Conservation (phyloP, 2,797 vertebrate genomes). For the Cynodonichthys magdalenae region DNA sequence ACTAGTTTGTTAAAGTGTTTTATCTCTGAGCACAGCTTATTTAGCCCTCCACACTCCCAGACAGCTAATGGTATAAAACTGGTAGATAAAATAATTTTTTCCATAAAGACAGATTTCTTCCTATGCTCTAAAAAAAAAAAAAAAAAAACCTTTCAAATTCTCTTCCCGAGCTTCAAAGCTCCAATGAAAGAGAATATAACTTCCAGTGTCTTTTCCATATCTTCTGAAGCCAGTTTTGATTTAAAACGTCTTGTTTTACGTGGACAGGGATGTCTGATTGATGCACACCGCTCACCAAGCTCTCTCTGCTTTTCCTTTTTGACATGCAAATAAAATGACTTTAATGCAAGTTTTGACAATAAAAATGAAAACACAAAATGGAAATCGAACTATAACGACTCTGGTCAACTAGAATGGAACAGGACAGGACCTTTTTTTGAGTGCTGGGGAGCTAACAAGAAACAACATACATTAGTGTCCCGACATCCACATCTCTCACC, state of each 20-base stretch:
- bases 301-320: constrained; percentile 21
- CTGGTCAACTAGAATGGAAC: neutral
- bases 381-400: neutral
- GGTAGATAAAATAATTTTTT: constrained; percentile 35
- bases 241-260: constrained; percentile 59
- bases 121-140: constrained; percentile 36
- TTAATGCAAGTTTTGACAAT: neutral
- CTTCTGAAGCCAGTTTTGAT: constrained; percentile 45
- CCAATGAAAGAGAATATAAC: constrained; percentile 56
- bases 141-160: constrained; percentile 39
- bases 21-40: no score
- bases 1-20: neutral
- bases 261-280: constrained; percentile 55
- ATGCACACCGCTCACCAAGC: constrained; percentile 38
- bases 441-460: constrained; percentile 25
- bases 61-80: constrained; percentile 34
- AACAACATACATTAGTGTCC: constrained; percentile 42
- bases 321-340: constrained; percentile 15
- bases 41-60: constrained; percentile 16
- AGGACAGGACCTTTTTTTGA: constrained; percentile 22
- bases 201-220: constrained; percentile 35
- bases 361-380: no score
- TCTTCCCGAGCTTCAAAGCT: constrained; percentile 38
- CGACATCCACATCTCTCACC: constrained; percentile 59
- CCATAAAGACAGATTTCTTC: constrained; percentile 50